Percentiles rank a stretch among this genome's conserved stretches.
These are phyloP conservation scores for Dugesia japonica DNA, from an alignment of 2,888 invertebrate genomes.

Conservation along the genomic window DNA sequence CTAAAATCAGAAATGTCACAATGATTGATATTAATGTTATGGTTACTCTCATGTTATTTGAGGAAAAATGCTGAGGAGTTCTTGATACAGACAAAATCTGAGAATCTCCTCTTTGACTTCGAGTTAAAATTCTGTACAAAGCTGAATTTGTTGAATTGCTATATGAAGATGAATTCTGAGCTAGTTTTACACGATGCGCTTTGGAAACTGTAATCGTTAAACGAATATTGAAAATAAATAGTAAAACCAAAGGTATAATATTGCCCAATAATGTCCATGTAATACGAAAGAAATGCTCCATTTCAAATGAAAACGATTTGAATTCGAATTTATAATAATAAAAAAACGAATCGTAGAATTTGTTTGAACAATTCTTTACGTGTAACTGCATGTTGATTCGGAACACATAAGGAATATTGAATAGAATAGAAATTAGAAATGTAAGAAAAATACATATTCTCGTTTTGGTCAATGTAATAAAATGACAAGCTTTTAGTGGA, in stretches of 20 bases:
- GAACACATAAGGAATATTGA: conserved; percentile 38
- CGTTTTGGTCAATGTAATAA: conserved; percentile 41
- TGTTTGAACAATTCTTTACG: not conserved
- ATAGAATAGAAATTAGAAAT: conserved; percentile 36
- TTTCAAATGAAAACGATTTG: not conserved
- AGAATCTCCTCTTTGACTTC: not conserved
- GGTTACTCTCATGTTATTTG: conserved; percentile 35
- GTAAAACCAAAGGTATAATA: conserved; percentile 37
- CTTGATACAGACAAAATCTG: not conserved
- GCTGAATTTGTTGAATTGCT: not conserved
- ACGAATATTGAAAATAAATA: conserved; percentile 37
- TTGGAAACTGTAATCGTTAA: conserved; percentile 33
- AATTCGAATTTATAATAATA: conserved; percentile 29
- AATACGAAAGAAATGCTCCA: conserved; percentile 37
- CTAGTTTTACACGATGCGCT: not conserved
- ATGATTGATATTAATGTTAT: conserved; percentile 38
- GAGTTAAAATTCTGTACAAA: not conserved
- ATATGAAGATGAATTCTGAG: not conserved
- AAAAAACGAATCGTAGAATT: not conserved
- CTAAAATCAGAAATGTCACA: conserved; percentile 38
- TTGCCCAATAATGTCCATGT: conserved; percentile 38
- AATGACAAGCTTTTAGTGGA: conserved; percentile 42
- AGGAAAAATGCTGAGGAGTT: not conserved
- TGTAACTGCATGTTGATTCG: not conserved
- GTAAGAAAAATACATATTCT: conserved; percentile 37